Evolutionary conservation across 2,888 invertebrate species (phyloP), one percentile per base, ranked within the genome.

Genomic region (Drosophila mayaguana): DNA sequence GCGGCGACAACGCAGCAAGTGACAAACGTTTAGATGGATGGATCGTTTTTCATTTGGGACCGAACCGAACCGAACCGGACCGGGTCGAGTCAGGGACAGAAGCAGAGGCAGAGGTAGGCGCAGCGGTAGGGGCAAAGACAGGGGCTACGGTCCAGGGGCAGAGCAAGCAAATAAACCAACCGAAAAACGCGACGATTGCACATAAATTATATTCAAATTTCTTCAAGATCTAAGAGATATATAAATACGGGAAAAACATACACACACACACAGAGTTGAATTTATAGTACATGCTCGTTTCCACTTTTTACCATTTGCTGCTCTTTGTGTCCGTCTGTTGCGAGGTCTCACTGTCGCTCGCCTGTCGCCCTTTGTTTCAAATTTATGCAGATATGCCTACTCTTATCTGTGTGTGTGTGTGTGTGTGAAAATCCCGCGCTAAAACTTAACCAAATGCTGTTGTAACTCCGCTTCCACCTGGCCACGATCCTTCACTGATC

Each of bases 121-220:
- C 36, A 59, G 38, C 7, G 48, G 18, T 22, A 25, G 46, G 11
- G 28, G 6, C 54, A 32, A 32, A 16, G 51, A 11, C 46, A 48
- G 40, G 48, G 40, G 54, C 51, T 22, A 36, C 54, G 62, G 45
- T 42, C 42, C 53, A 45, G 60, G 63, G 64, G 50, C 53, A 53
- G 53, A 55, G 64, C 63, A 56, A 67, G 83, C 83, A 64, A 84
- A 85, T 85, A 85, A 86, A 66, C 78, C 88, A 83, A 87, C 83
- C 85, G 85, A 87, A 88, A 83, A 85, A 88, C 72, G 80, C 80
- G 81, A 77, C 86, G 90, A 90, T 87, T 89, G 88, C 83, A 90
- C 90, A 90, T 90, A 89, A 90, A 90, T 90, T 90, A 90, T 90
- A 89, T 90, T 89, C 77, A 90, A 90, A 89, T 88, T 89, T 89